Evolutionary conservation across 2,797 vertebrate species (phyloP).

Genomic region (Craterocephalus amniculus): DNA sequence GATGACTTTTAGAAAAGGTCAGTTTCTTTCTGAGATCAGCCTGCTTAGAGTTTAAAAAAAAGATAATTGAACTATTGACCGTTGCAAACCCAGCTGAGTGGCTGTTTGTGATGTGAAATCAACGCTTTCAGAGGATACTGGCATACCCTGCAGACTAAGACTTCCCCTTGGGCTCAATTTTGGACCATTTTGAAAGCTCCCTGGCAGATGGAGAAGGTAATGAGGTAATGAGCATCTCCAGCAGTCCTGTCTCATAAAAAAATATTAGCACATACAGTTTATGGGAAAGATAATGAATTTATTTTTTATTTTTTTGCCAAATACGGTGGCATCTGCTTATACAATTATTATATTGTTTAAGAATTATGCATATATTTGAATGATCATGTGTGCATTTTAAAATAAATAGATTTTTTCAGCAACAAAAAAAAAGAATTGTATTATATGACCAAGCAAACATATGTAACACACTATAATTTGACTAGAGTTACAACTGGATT

Average conservation of each 20-base stretch:
- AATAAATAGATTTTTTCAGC: not conserved
- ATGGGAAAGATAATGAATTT: not conserved
- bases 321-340: not conserved
- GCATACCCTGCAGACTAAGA: constrained; percentile 19
- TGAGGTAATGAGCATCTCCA: not conserved
- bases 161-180: constrained; percentile 30
- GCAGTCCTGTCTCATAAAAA: not conserved
- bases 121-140: constrained; percentile 29
- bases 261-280: not conserved
- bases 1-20: constrained; percentile 56
- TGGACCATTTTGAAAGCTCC: not conserved
- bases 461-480: too few species aligned
- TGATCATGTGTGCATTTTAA: too few species aligned
- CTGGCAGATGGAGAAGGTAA: constrained; percentile 24
- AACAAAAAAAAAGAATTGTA: not conserved
- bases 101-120: not conserved
- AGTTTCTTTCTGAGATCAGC: constrained; percentile 40
- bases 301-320: not conserved
- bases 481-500: not conserved
- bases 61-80: constrained; percentile 29
- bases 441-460: too few species aligned
- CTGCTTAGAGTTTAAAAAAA: constrained; percentile 5
- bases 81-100: constrained; percentile 5
- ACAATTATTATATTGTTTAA: too few species aligned
- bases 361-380: too few species aligned